Percentiles rank a stretch among this genome's conserved stretches.
Evolutionary conservation across 2,888 invertebrate species (phyloP).

Genomic region (Julus scanicus): DNA sequence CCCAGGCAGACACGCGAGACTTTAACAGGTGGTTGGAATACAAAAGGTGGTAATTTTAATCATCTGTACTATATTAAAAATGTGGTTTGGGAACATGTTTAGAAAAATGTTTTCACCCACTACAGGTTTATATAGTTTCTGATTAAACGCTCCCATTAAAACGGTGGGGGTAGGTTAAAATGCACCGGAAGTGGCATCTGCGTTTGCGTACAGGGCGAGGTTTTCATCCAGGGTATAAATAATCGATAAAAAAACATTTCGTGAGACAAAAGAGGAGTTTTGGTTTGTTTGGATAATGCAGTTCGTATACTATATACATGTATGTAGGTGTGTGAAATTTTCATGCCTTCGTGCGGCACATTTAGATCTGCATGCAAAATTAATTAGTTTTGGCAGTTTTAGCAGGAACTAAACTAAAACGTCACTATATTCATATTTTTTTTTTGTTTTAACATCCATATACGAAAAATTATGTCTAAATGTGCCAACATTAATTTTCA

Average conservation of each 20-base stretch:
- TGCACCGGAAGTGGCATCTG: conserved; percentile 45
- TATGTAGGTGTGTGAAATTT: conserved; percentile 6
- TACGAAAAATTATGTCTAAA: not conserved
- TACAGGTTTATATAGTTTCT: not conserved
- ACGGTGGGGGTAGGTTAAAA: not conserved
- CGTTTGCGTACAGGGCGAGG: conserved; percentile 40
- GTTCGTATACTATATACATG: not conserved
- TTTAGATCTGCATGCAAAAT: not conserved
- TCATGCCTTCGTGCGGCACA: not conserved
- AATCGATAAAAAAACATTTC: conserved; percentile 43
- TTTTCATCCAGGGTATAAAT: conserved; percentile 6
- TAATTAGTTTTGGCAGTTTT: not conserved
- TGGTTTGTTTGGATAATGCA: conserved; percentile 43
- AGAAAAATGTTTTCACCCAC: not conserved
- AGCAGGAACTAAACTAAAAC: not conserved
- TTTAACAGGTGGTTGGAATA: no score
- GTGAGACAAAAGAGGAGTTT: conserved; percentile 43
- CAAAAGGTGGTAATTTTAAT: no score
- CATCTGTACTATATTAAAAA: no score
- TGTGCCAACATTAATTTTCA: not conserved
- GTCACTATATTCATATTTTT: not conserved
- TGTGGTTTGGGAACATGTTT: not conserved
- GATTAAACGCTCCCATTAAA: conserved; percentile 9
- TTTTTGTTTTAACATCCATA: not conserved
- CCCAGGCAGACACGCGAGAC: no score